Percentiles rank a stretch among this genome's conserved stretches.
These are phyloP conservation scores for Lymantria monacha DNA, from an alignment of 2,888 invertebrate genomes.

Conservation along the genomic window DNA sequence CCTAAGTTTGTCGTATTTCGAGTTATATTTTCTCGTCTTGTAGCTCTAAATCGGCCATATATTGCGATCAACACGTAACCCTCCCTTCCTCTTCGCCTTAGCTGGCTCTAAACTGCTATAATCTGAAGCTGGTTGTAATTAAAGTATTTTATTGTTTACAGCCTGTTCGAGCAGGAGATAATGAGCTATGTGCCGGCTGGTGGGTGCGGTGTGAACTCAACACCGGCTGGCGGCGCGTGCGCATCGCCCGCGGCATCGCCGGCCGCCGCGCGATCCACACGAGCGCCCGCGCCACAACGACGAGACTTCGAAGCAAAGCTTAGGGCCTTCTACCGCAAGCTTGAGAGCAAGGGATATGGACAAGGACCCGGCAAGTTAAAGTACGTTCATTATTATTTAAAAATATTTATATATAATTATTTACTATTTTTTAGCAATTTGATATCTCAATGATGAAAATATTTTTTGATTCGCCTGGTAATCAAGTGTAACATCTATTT, in stretches of 20 bases:
- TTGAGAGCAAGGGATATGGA: slow-evolving; percentile 98
- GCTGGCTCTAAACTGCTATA: too few species aligned
- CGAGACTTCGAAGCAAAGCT: slow-evolving; percentile 97
- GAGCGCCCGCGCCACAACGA: slow-evolving; percentile 95
- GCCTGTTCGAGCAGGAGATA: slow-evolving; percentile 98
- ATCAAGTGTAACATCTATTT: too few species aligned
- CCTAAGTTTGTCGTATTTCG: too few species aligned
- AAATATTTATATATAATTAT: too few species aligned
- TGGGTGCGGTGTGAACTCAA: slow-evolving; percentile 34
- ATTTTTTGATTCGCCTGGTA: too few species aligned
- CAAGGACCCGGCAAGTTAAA: slow-evolving; percentile 98
- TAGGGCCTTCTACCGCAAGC: slow-evolving; percentile 95
- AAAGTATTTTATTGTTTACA: slow-evolving; percentile 58
- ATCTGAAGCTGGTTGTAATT: background rate
- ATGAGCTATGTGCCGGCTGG: slow-evolving; percentile 96
- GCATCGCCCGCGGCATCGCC: slow-evolving; percentile 92
- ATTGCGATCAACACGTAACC: too few species aligned
- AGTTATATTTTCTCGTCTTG: too few species aligned
- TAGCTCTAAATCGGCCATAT: too few species aligned
- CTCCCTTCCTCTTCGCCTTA: too few species aligned
- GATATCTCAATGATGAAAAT: too few species aligned
- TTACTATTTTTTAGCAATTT: too few species aligned
- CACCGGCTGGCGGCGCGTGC: slow-evolving; percentile 83
- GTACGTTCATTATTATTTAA: slow-evolving; percentile 79
- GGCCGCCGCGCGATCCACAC: slow-evolving; percentile 88